These are phyloP conservation scores for Gandaritis pyraliata DNA, from an alignment of 2,888 invertebrate genomes.

Conservation along the genomic window DNA sequence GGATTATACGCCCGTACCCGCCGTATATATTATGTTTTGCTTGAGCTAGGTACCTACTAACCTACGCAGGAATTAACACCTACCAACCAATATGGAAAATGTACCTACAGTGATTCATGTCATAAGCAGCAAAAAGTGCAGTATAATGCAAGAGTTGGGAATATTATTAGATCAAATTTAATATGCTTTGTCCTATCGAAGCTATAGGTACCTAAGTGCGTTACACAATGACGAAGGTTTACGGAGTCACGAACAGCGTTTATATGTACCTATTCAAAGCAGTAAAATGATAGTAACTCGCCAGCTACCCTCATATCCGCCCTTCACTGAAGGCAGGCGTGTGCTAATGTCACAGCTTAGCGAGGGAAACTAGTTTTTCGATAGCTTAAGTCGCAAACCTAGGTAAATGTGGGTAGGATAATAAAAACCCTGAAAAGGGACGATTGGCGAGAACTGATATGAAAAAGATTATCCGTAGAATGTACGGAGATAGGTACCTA, in stretches of 20 bases:
- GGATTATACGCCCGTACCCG: too few species aligned
- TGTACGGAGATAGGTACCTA: conserved; percentile 1
- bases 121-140: too few species aligned
- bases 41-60: too few species aligned
- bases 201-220: not conserved
- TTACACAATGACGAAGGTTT: conserved; percentile 6
- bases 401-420: conserved; percentile 25
- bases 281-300: conserved; percentile 22
- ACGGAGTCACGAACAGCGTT: conserved; percentile 11
- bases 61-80: too few species aligned
- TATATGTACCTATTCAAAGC: conserved; percentile 28
- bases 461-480: conserved; percentile 9
- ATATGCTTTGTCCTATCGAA: not conserved
- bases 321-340: conserved; percentile 18
- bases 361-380: conserved; percentile 22
- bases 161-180: too few species aligned
- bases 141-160: too few species aligned
- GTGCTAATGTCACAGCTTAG: conserved; percentile 31
- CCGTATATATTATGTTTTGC: too few species aligned
- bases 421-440: conserved; percentile 19
- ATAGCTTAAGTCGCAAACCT: conserved; percentile 19
- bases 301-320: conserved; percentile 14
- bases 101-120: too few species aligned
- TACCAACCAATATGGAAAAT: too few species aligned
- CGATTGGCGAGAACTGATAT: conserved; percentile 21